Evolutionary conservation across 2,797 vertebrate genomes (phyloP).

Genomic region (Coreius guichenoti): DNA sequence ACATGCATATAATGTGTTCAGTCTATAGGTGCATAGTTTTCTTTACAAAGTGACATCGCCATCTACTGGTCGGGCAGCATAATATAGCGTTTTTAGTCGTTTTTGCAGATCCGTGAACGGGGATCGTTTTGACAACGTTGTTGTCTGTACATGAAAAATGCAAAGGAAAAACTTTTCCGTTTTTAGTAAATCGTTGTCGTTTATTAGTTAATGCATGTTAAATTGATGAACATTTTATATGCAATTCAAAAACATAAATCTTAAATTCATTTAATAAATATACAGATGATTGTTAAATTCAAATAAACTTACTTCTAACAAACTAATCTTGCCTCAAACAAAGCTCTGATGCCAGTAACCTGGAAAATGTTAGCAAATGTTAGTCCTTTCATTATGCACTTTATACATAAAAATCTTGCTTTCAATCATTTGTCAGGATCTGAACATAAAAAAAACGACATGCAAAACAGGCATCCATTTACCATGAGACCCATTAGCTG

Average conservation of each 20-base stretch:
- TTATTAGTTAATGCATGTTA: neutral
- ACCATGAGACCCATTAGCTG: neutral
- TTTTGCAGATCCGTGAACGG: too few relatives aligned
- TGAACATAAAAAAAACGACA: neutral
- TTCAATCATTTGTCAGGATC: neutral
- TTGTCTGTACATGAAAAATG: too few relatives aligned
- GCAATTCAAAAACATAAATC: neutral
- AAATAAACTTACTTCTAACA: neutral
- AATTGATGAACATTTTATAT: neutral
- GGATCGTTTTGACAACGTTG: too few relatives aligned
- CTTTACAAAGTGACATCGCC: too few relatives aligned
- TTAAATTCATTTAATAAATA: neutral
- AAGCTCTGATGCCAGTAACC: neutral
- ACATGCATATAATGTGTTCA: too few relatives aligned
- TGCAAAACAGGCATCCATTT: neutral
- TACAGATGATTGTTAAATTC: neutral
- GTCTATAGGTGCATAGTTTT: too few relatives aligned
- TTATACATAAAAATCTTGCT: neutral
- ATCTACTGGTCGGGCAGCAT: too few relatives aligned
- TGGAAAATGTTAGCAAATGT: neutral
- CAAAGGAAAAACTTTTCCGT: too few relatives aligned
- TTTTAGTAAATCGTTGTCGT: too few relatives aligned
- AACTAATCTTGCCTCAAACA: neutral
- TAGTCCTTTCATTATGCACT: neutral
- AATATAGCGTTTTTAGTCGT: too few relatives aligned